A percentile compares a stretch with the other conserved stretches of the same genome.
Conservation (phyloP, 1,140 invertebrate species). For the Bombus pascuorum region DNA sequence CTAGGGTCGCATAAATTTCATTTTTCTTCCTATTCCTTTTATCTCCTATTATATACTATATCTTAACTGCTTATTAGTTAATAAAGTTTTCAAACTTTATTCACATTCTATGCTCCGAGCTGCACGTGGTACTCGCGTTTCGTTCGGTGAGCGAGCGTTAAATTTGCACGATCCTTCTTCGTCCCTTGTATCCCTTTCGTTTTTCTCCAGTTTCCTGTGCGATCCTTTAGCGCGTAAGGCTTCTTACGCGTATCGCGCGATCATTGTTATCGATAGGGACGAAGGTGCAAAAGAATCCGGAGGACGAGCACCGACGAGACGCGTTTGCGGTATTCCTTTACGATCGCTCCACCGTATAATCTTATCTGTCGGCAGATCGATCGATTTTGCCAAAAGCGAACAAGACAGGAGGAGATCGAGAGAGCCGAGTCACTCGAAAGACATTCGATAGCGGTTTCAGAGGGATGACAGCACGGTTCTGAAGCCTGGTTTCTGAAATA, state of each 20-base stretch:
- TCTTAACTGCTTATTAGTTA: no score
- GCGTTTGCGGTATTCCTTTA: slow-evolving; percentile 35
- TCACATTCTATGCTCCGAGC: not conserved
- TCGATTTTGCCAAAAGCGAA: slow-evolving; percentile 34
- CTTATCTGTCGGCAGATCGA: slow-evolving; percentile 38
- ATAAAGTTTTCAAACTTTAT: not conserved
- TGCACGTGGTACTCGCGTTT: not conserved
- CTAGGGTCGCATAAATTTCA: not conserved
- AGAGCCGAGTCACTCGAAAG: slow-evolving; percentile 49
- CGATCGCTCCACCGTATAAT: slow-evolving; percentile 40
- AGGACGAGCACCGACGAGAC: not conserved
- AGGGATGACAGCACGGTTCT: slow-evolving; percentile 26
- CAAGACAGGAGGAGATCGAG: slow-evolving; percentile 5
- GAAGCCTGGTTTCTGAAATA: slow-evolving; percentile 38
- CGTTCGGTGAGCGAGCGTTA: not conserved
- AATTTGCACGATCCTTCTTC: not conserved
- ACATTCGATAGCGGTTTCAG: slow-evolving; percentile 41
- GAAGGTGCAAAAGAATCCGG: slow-evolving; percentile 32
- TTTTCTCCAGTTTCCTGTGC: not conserved
- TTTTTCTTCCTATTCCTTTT: not conserved
- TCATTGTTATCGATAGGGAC: slow-evolving; percentile 36
- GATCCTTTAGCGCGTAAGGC: slow-evolving; percentile 1
- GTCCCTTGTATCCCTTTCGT: not conserved
- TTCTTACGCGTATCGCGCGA: slow-evolving; percentile 36
- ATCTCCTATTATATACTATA: no score